Evolutionary conservation across 2,888 invertebrate genomes (phyloP).

Genomic region (Drosophila macrospina): DNA sequence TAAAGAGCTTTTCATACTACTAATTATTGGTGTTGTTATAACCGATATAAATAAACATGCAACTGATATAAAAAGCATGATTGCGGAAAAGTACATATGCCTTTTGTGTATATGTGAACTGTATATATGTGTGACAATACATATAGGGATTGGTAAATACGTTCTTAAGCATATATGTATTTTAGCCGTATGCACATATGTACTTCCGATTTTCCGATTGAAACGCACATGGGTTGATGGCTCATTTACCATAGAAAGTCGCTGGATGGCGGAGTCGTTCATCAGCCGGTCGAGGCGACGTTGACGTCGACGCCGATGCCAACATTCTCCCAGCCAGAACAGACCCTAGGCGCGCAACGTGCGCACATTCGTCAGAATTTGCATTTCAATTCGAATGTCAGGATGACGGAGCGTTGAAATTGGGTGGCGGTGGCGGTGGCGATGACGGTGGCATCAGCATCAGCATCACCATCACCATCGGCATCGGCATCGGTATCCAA

Average conservation of each 20-base stretch:
- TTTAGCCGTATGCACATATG: constrained; percentile 50
- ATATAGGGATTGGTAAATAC: constrained; percentile 16
- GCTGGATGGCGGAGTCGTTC: constrained; percentile 40
- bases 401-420: constrained; percentile 77
- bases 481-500: constrained; percentile 60
- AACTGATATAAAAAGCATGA: neutral
- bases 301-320: constrained; percentile 42
- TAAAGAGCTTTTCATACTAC: too few relatives aligned
- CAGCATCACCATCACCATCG: neutral
- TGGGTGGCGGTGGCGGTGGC: constrained; percentile 58
- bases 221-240: constrained; percentile 54
- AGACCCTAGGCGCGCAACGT: constrained; percentile 60
- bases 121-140: neutral
- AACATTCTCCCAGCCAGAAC: constrained; percentile 35
- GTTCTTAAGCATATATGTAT: constrained; percentile 26
- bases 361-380: constrained; percentile 83
- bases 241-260: constrained; percentile 73
- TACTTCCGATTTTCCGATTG: constrained; percentile 59
- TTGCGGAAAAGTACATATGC: neutral
- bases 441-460: constrained; percentile 16
- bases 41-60: neutral
- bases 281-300: constrained; percentile 39
- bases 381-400: constrained; percentile 83
- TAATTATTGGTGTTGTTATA: too few relatives aligned
- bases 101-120: constrained; percentile 3